Evolutionary conservation across 1,140 invertebrate genomes (phyloP), one percentile per base, ranked within the genome.

Genomic region (Tetramorium parvispinum): DNA sequence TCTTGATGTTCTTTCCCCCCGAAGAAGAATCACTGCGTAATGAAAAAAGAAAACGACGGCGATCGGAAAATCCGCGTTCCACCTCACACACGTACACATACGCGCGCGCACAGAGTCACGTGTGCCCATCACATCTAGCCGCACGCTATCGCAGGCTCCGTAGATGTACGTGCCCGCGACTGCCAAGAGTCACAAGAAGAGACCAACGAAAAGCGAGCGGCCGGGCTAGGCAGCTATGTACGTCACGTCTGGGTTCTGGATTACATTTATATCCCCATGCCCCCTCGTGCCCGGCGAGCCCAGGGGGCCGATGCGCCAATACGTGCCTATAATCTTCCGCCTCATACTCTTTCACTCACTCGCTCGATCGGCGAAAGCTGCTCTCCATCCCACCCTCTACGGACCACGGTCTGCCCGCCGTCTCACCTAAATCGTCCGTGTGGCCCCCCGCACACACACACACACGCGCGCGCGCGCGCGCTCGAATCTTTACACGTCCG

Each of bases 301-400:
- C 88, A 90, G 86, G 92, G 92, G 93, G 86, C 88, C 92, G 91
- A 93, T 94, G 93, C 93, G 93, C 93, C 93, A 94, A 94, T 94
- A 94, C 93, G 93, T 94, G 93, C 92, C 93, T 93, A 94, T 94
- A 94, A 93, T 93, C 92, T 93, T 93, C 88, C 82, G 79, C 55
- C 83, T 63, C 76, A 37, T 87, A 32, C 85, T 88, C 87, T 91
- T 87, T 92, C 85, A 16, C 73, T 88, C 87, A 27, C 65, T 70
- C 65, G 32, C 59, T 76, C 83, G 87, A 89, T 89, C 66, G 55
- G 65, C 40, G 37, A 55, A 73, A 49, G 55, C 7, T 46, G 63
- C 13, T 37, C 46, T 40, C 40, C 65, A 10, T 68, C 65, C 66
- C 16, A 8, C 61, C 55, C 18, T 49, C 65, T 21, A 51, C 32